Evolutionary conservation across 92 coral and sea anemone species (phyloP), one percentile per base, ranked within the genome.

Genomic region (Zoanthus sociatus): DNA sequence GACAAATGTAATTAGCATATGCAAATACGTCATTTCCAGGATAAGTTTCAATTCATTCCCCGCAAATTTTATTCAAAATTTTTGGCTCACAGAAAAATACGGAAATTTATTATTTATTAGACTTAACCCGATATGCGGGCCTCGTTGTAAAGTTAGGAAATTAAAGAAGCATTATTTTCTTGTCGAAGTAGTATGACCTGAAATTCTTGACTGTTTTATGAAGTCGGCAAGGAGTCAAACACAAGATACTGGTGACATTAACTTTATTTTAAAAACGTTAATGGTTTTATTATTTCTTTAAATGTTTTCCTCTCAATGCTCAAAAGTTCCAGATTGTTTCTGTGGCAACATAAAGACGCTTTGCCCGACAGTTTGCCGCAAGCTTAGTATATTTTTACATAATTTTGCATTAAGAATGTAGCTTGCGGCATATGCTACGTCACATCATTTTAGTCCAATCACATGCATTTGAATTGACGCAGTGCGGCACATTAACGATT

Each of bases 21-120:
- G 85, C 75, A 81, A 47, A 81, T 81, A 81, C 75, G 85, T 81
- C 85, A 81, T 81, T 81, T 64, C 44, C 63, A 50, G 76, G 61
- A 81, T 68, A 79, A 64, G 73, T 12, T 42, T 42, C 32, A 56
- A 48, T 55, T 58, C 70, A 78, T 18, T 60, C 31, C 42, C 31
- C 69, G 31, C 58, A 64, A 79, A 61, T n/a, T 32, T 56, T 31
- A 18, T 74, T 13, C 33, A 77, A 53, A 48, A 54, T 53, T 21
- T 66, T 77, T 77, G 82, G 68, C 63, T 51, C 20, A 17, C 9
- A 51, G 61, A 54, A 76, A 64, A 76, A 76, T 75, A 75, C 16
- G 10, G 13, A 54, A 9, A 77, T 77, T 55, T 54, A 77, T 77
- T 77, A 77, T 77, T 77, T 16, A 77, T 77, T 30, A 11, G 5